These are phyloP conservation scores for Diorhabda carinulata DNA, from an alignment of 1,140 invertebrate genomes.

Conservation along the genomic window DNA sequence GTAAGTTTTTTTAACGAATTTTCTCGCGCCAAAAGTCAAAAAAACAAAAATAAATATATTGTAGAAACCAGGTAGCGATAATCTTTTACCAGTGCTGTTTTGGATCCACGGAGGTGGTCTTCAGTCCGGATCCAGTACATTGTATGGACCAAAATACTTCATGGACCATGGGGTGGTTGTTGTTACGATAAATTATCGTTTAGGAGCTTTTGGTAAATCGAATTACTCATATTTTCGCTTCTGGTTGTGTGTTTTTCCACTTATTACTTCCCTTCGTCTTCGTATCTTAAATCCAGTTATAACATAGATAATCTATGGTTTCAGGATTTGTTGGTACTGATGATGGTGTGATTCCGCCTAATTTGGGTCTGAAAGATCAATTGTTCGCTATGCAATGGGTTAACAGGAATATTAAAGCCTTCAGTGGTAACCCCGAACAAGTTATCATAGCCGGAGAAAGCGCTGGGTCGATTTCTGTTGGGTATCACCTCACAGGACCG, in stretches of 20 bases:
- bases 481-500: neutral
- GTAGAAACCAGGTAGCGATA: conserved; percentile 6
- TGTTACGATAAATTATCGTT: conserved; percentile 29
- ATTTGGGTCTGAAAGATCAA: conserved; percentile 1
- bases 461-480: neutral
- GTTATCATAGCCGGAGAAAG: neutral
- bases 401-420: neutral
- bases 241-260: too few relatives aligned
- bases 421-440: neutral
- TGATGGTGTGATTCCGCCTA: neutral
- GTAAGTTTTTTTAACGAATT: too few relatives aligned
- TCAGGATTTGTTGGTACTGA: conserved; percentile 3
- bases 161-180: conserved; percentile 24
- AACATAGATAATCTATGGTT: neutral
- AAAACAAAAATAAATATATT: too few relatives aligned
- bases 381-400: neutral
- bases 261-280: neutral
- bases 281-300: neutral
- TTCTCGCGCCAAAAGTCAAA: too few relatives aligned
- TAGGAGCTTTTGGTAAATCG: conserved; percentile 60
- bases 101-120: conserved; percentile 30
- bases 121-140: conserved; percentile 14
- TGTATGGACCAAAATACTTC: conserved; percentile 48
- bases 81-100: conserved; percentile 18
- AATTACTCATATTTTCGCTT: too few relatives aligned